Percentiles rank a stretch among this genome's conserved stretches.
These are phyloP conservation scores for Lordiphosa fenestrarum DNA, from an alignment of 2,888 invertebrate genomes.

Conservation along the genomic window DNA sequence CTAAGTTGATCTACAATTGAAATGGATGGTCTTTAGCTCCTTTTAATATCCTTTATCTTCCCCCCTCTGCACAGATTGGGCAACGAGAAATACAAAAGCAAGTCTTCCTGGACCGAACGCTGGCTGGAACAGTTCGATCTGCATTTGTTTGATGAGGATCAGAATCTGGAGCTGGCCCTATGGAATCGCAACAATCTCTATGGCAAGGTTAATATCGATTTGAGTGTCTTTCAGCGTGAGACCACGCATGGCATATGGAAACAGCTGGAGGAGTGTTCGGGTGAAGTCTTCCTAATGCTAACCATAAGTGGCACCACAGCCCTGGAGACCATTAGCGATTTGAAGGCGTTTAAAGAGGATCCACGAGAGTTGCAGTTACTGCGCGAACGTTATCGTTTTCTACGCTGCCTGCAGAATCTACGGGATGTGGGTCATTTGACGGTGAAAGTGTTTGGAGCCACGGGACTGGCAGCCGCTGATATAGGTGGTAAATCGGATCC, in stretches of 20 bases:
- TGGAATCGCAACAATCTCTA: slow-evolving; percentile 82
- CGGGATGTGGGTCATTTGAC: slow-evolving; percentile 96
- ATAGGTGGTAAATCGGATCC: slow-evolving; percentile 99
- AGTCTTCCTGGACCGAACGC: slow-evolving; percentile 91
- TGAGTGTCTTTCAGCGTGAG: slow-evolving; percentile 91
- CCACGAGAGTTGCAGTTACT: slow-evolving; percentile 85
- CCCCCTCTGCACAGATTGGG: slow-evolving; percentile 86
- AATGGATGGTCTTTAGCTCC: too few species aligned
- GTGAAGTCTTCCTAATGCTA: slow-evolving; percentile 91
- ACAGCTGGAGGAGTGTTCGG: slow-evolving; percentile 93
- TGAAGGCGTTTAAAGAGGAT: slow-evolving; percentile 91
- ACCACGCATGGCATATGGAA: slow-evolving; percentile 94
- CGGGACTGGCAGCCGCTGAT: slow-evolving; percentile 96
- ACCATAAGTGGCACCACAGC: slow-evolving; percentile 98
- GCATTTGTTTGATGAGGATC: slow-evolving; percentile 96
- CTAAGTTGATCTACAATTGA: too few species aligned
- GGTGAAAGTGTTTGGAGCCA: slow-evolving; percentile 93
- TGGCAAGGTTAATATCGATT: slow-evolving; percentile 90
- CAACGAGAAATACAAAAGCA: slow-evolving; percentile 98
- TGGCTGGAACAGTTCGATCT: slow-evolving; percentile 99
- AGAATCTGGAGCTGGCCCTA: slow-evolving; percentile 93
- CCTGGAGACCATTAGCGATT: slow-evolving; percentile 94
- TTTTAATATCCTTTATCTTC: too few species aligned
- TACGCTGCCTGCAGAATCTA: slow-evolving; percentile 86
- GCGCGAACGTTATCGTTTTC: slow-evolving; percentile 82